Base-by-base conservation (phyloP, 2,113 vertebrate species). In the Pagrus major region DNA sequence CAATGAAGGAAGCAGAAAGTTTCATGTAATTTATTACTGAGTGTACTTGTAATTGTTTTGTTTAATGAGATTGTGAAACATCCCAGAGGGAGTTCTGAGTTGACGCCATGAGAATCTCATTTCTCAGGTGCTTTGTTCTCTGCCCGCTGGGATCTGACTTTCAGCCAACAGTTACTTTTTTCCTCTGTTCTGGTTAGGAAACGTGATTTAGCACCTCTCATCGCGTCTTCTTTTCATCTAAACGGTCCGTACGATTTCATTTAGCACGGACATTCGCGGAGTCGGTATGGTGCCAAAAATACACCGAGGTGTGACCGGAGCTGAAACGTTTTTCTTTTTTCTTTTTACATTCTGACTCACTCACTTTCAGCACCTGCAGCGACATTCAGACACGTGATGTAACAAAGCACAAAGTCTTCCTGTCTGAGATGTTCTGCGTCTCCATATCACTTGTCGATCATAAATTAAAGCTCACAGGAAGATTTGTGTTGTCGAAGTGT, bases 331-430 rank as follows among this genome's bases (percentile, higher is more conserved):
- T 14, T 15, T 42, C 15, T 15, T 39, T 39, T 39, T n/a, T n/a
- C n/a, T n/a, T n/a, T n/a, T n/a, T n/a, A n/a, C n/a, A n/a, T n/a
- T n/a, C n/a, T 5, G 3, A 42, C 15, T 15, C 41, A 14, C 41
- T 42, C 14, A 4, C 44, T 73, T 37, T 73, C 58, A 73, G 12
- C 71, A 61, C 44, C 46, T 63, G 44, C 16, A 10, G n/a, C 2
- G 35, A 49, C 54, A 31, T 56, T 31, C 27, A 56, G 54, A 54
- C n/a, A 1, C 16, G 18, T 29, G 56, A 60, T 29, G 44, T 39
- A 61, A 61, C 56, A 37, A 33, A 33, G 37, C 23, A 35, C n/a
- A 16, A 14, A 11, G 18, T 29, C 52, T 55, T 55, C 6, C 25
- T 16, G 18, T 15, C 25, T 56, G 54, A 56, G 54, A 18, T 16